Evolutionary conservation across 2,113 vertebrate species (phyloP), one percentile per base, ranked within the genome.

Genomic region (Xerus inauris): DNA sequence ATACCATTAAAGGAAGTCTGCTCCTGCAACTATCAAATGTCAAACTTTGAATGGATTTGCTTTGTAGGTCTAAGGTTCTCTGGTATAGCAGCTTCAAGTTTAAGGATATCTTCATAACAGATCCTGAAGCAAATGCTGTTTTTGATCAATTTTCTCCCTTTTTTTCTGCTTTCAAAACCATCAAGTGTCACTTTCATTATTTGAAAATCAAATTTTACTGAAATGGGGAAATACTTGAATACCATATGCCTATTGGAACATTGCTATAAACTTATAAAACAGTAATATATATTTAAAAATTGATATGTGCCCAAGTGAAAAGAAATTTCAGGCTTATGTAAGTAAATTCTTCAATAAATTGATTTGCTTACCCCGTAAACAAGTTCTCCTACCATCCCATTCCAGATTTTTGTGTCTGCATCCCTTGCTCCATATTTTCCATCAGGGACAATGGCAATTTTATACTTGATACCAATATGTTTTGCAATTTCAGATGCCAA

Each of bases 341-440:
- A 96, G 97, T 93, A 96, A 97, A 98, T 95, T 98, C 96, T 97
- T 98, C 97, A 97, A 98, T 98, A 98, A 98, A 96, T 97, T 54
- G n/a, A 45, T 98, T 98, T 98, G 98, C 99, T 99, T 99, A 99
- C 99, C 99, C 99, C 99, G 95, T 99, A 99, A 87, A 99, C 99
- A 97, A 99, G 99, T 98, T 99, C 99, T 98, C 99, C 99, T 90
- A 99, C 99, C 99, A 99, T 99, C 98, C 99, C 99, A 97, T 99
- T 99, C 99, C 99, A 99, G 98, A 99, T 99, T 99, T 99, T 99
- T 89, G 99, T 99, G 97, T 99, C 99, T 97, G 99, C 99, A 98
- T 99, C 99, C 98, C 99, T 99, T 98, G 99, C 99, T 98, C 99
- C 99, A 26, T 99, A 99, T 98, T 99, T 99, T 98, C 99, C 99